Evolutionary conservation across 2,888 invertebrate genomes (phyloP).

Genomic region (Enchytraeus crypticus): DNA sequence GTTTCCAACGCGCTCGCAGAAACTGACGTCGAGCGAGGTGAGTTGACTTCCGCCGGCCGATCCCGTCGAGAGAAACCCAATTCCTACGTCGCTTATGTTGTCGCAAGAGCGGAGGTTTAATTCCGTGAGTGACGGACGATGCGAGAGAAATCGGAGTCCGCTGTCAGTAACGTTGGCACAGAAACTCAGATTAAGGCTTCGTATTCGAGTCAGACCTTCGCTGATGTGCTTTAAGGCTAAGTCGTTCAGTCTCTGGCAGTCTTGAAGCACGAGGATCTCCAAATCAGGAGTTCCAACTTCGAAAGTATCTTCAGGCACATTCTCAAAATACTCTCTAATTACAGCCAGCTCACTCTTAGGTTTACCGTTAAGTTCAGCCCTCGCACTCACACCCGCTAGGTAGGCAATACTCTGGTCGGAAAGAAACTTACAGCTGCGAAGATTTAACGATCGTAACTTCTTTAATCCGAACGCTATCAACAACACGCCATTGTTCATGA

Average conservation of each 20-base stretch:
- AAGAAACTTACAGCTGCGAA: constrained; percentile 84
- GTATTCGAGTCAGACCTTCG: constrained; percentile 66
- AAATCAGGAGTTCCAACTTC: constrained; percentile 60
- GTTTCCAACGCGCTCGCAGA: constrained; percentile 90
- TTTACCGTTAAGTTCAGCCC: no score
- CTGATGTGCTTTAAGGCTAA: constrained; percentile 78
- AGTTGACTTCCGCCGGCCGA: constrained; percentile 68
- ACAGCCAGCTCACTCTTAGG: no score
- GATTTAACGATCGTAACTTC: constrained; percentile 71
- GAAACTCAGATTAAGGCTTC: constrained; percentile 82
- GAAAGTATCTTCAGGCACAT: constrained; percentile 25
- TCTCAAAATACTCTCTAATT: no score
- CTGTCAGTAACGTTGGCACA: constrained; percentile 89
- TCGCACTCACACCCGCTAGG: constrained; percentile 57
- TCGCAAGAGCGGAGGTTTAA: constrained; percentile 84
- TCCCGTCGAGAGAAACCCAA: constrained; percentile 83
- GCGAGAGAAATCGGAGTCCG: constrained; percentile 76
- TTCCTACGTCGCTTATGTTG: constrained; percentile 82
- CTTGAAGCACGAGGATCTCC: constrained; percentile 79
- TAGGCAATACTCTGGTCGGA: constrained; percentile 83
- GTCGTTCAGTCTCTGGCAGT: constrained; percentile 87
- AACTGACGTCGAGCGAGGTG: constrained; percentile 77
- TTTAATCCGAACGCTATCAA: constrained; percentile 79
- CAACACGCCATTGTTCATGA: constrained; percentile 77
- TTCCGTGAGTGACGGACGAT: constrained; percentile 72